phyloP scores from a whole-genome alignment of 2,888 invertebrate species.

The Hydropsyche betteni region DNA sequence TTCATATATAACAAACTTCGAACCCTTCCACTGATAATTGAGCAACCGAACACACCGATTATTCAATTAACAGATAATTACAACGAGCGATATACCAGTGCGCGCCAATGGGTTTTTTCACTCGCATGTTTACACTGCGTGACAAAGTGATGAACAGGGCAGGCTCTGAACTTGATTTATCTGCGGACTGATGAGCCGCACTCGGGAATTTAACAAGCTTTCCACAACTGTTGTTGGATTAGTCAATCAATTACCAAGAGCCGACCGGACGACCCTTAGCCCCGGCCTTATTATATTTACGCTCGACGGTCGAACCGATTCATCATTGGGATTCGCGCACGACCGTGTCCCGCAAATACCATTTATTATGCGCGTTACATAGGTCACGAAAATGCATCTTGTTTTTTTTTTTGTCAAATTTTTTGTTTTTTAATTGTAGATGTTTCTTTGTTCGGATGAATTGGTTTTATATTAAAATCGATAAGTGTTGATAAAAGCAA shows the following conservation, averaged over 20 bases:
- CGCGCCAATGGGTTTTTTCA: not conserved
- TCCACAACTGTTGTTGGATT: slow-evolving; percentile 24
- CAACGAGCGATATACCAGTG: slow-evolving; percentile 15
- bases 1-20: no score
- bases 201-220: slow-evolving; percentile 33
- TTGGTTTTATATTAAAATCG: no score
- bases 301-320: slow-evolving; percentile 24
- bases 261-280: slow-evolving; percentile 17
- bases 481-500: no score
- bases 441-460: no score
- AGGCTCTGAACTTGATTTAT: slow-evolving; percentile 22
- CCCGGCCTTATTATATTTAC: slow-evolving; percentile 38
- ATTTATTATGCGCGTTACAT: no score
- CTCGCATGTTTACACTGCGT: slow-evolving; percentile 12
- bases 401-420: no score
- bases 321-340: slow-evolving; percentile 23
- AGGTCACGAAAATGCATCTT: no score
- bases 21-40: no score
- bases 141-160: slow-evolving; percentile 27
- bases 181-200: slow-evolving; percentile 26
- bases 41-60: no score
- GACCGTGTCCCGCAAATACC: not conserved
- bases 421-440: no score
- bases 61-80: slow-evolving; percentile 10
- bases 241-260: slow-evolving; percentile 33